These are phyloP conservation scores for Spatulosminthurus flaviceps DNA, from an alignment of 2,888 invertebrate genomes.

Conservation along the genomic window DNA sequence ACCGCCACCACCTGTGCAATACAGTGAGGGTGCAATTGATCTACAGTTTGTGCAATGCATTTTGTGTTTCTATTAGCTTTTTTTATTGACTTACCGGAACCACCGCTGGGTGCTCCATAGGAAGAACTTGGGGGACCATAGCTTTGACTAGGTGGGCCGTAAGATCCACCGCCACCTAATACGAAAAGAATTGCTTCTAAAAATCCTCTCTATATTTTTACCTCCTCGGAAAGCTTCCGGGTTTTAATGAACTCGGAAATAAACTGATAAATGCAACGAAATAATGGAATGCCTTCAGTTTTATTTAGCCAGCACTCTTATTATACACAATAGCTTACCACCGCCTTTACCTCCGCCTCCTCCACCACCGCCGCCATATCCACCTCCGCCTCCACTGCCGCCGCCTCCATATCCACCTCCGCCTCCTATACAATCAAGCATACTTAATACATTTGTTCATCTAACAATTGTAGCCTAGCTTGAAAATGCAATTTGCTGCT, in stretches of 20 bases:
- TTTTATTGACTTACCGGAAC: background rate
- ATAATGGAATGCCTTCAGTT: too few relatives aligned
- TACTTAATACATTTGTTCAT: background rate
- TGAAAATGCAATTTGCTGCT: too few relatives aligned
- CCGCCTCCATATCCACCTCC: background rate
- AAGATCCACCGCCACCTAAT: background rate
- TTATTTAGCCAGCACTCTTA: too few relatives aligned
- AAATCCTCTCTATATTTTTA: too few relatives aligned
- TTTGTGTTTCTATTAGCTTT: background rate
- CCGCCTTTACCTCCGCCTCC: background rate
- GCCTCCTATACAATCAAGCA: background rate
- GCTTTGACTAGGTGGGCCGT: background rate
- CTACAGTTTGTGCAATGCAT: too few relatives aligned
- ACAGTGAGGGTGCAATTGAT: too few relatives aligned
- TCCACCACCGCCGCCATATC: background rate
- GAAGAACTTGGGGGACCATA: background rate
- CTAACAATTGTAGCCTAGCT: background rate
- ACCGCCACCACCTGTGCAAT: background rate
- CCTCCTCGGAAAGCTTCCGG: too few relatives aligned
- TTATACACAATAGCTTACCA: background rate
- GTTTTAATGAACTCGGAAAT: too few relatives aligned
- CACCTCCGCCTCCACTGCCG: background rate
- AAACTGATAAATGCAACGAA: too few relatives aligned
- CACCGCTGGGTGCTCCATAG: background rate
- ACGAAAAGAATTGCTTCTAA: too few relatives aligned